phyloP scores from a whole-genome alignment of 2,113 vertebrate genomes.

The Microtus ochrogaster region DNA sequence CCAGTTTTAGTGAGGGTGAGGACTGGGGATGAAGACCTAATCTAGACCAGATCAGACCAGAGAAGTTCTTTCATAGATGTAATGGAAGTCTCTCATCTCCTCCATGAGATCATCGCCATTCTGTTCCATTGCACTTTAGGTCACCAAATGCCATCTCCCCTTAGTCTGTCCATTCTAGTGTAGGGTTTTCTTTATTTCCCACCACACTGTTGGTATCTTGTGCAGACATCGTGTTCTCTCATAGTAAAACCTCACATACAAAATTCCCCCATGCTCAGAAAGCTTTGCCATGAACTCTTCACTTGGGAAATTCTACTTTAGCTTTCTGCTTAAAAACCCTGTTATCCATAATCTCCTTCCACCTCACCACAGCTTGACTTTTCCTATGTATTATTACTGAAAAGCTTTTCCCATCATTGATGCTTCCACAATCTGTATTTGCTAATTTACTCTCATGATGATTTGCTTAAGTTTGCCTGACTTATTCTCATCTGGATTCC shows the following conservation, averaged over 20 bases:
- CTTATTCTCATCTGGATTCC: not conserved
- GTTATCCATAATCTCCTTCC: not conserved
- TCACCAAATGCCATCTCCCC: too few species aligned
- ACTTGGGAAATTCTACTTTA: not conserved
- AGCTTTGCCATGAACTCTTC: not conserved
- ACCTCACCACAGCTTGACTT: not conserved
- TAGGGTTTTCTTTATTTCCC: not conserved
- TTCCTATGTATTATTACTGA: not conserved
- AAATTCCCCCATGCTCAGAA: not conserved
- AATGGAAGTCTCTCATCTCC: not conserved
- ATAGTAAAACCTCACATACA: not conserved
- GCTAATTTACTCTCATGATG: not conserved
- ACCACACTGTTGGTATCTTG: not conserved
- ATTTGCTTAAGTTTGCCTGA: not conserved
- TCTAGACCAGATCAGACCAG: not conserved
- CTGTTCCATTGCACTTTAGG: not conserved
- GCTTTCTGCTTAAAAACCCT: not conserved
- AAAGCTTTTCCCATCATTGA: not conserved
- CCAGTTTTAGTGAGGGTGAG: not conserved
- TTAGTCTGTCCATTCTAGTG: not conserved
- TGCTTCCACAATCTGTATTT: not conserved
- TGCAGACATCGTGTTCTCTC: not conserved
- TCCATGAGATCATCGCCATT: not conserved
- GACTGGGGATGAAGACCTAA: not conserved
- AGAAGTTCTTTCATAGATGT: not conserved